Conservation (phyloP, 1,140 invertebrate genomes). For the Pseudomyrmex concolor region DNA sequence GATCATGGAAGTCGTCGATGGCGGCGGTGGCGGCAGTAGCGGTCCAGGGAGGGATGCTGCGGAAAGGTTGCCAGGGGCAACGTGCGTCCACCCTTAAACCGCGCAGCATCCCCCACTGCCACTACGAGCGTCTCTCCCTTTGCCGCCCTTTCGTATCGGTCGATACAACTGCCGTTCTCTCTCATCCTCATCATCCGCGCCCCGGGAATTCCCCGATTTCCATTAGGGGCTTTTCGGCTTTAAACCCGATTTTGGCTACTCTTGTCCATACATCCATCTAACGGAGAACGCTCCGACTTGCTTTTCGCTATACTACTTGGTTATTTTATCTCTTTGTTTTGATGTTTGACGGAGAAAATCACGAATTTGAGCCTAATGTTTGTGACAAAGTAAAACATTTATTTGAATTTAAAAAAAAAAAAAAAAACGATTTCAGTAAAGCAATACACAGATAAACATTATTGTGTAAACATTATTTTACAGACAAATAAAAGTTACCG, state of each 20-base stretch:
- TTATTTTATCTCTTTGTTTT: slow-evolving; percentile 22
- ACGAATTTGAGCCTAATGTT: neutral
- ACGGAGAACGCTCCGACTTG: slow-evolving; percentile 53
- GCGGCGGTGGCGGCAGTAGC: slow-evolving; percentile 52
- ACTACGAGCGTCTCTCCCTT: slow-evolving; percentile 67
- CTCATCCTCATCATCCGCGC: slow-evolving; percentile 75
- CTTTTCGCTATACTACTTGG: slow-evolving; percentile 36
- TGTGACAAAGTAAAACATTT: too few species aligned
- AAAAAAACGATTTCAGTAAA: too few species aligned
- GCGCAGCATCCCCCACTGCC: slow-evolving; percentile 78
- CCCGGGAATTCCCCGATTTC: slow-evolving; percentile 83
- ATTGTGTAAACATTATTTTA: too few species aligned
- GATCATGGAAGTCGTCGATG: slow-evolving; percentile 60
- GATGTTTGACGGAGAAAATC: slow-evolving; percentile 4
- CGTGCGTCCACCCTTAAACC: slow-evolving; percentile 84
- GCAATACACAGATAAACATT: too few species aligned
- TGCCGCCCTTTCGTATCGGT: slow-evolving; percentile 72
- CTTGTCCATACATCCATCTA: neutral
- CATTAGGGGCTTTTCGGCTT: slow-evolving; percentile 76
- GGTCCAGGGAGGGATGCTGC: slow-evolving; percentile 76
- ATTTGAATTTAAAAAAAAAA: too few species aligned
- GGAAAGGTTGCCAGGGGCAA: slow-evolving; percentile 82
- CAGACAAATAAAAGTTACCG: too few species aligned
- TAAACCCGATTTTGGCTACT: slow-evolving; percentile 63
- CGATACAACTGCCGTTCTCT: slow-evolving; percentile 81